Conservation (phyloP, 2,888 invertebrate genomes). For the Aproaerema taeniolella region DNA sequence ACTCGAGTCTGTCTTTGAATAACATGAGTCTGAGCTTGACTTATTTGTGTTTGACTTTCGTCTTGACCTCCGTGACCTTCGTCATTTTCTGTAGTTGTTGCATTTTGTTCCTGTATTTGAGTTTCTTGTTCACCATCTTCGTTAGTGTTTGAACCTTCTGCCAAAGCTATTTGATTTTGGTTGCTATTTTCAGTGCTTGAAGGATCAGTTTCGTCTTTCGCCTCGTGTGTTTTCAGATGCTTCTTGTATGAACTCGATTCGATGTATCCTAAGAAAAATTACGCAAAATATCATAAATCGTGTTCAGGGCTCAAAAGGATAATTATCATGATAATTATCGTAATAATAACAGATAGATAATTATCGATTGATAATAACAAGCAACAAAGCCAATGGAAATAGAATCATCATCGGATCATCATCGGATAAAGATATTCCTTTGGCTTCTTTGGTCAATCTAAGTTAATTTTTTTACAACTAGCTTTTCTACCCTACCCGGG, state of each 20-base stretch:
- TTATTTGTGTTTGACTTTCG: constrained; percentile 1
- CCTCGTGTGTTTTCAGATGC: constrained; percentile 59
- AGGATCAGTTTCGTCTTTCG: constrained; percentile 36
- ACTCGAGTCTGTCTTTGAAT: constrained; percentile 4
- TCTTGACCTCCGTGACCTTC: no score
- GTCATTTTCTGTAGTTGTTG: not conserved
- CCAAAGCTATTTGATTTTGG: not conserved
- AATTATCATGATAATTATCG: no score
- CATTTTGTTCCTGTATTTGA: not conserved
- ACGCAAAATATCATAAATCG: no score
- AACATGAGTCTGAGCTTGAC: constrained; percentile 8
- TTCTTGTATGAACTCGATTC: constrained; percentile 63
- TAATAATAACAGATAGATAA: no score
- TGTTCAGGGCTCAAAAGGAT: no score
- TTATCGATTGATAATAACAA: no score
- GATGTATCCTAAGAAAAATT: constrained; percentile 42
- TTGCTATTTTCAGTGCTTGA: constrained; percentile 29
- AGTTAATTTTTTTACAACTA: no score
- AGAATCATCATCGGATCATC: no score
- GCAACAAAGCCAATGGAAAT: no score
- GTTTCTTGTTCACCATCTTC: constrained; percentile 12
- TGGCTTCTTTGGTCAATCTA: no score
- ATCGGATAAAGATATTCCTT: no score
- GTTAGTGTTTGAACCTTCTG: not conserved
- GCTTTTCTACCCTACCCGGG: no score